Evolutionary conservation across 2,797 vertebrate genomes (phyloP).

Genomic region (Ctenochaetus hawaiiensis): DNA sequence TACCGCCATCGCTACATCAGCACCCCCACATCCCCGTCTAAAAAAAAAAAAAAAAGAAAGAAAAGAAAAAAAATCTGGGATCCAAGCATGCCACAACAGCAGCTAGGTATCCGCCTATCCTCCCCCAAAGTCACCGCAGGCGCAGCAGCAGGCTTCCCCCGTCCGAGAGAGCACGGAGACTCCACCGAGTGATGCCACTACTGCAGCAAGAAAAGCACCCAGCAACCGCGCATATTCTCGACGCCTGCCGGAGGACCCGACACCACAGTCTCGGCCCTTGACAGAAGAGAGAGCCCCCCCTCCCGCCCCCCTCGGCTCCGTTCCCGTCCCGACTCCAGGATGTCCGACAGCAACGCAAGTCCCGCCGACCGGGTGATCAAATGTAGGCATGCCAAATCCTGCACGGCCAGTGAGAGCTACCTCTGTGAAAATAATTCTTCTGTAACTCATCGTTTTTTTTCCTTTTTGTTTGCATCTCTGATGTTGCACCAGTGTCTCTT

Average conservation of each 20-base stretch:
- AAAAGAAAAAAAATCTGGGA: conserved; percentile 45
- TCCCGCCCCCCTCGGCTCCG: conserved; percentile 34
- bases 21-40: not conserved
- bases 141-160: conserved; percentile 80
- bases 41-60: conserved; percentile 1
- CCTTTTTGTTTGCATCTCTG: conserved; percentile 52
- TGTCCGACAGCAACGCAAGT: conserved; percentile 86
- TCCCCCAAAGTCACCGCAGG: conserved; percentile 65
- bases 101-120: conserved; percentile 57
- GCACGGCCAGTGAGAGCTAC: conserved; percentile 59
- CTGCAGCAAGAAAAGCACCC: conserved; percentile 75
- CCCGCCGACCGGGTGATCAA: conserved; percentile 85
- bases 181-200: conserved; percentile 82
- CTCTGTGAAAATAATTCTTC: conserved; percentile 51
- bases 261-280: conserved; percentile 62
- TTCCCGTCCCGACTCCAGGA: conserved; percentile 77
- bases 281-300: conserved; percentile 60
- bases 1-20: conserved; percentile 1
- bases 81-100: conserved; percentile 69
- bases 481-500: conserved; percentile 46
- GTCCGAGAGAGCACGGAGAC: conserved; percentile 73
- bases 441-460: conserved; percentile 31
- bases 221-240: conserved; percentile 63
- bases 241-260: conserved; percentile 66
- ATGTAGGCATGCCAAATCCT: conserved; percentile 80